phyloP scores from a whole-genome alignment of 2,113 vertebrate genomes.

The Cochlearius cochlearius region DNA sequence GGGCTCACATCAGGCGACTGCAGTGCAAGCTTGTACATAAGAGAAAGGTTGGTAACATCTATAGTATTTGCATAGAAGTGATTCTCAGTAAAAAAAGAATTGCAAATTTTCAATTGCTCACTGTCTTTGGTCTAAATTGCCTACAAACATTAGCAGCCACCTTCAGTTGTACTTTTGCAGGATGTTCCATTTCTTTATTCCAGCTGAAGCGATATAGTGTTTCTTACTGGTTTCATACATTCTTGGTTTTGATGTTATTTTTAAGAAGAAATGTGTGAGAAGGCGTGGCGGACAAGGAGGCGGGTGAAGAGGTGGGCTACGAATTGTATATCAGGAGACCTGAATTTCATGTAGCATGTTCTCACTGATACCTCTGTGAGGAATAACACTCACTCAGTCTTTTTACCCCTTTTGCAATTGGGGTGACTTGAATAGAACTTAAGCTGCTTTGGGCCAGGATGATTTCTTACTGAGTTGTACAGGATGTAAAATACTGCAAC shows the following conservation, averaged over 20 bases:
- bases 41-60: constrained; percentile 62
- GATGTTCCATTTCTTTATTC: neutral
- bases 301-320: neutral
- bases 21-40: constrained; percentile 78
- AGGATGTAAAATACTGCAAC: neutral
- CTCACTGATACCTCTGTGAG: neutral
- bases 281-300: neutral
- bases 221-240: neutral
- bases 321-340: neutral
- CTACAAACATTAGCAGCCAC: neutral
- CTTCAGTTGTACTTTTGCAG: neutral
- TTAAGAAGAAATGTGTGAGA: neutral
- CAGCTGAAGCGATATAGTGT: neutral
- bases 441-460: neutral
- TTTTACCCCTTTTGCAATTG: neutral
- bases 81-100: neutral
- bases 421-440: neutral
- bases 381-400: neutral
- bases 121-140: neutral
- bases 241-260: neutral
- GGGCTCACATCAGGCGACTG: constrained; percentile 72
- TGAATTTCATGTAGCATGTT: neutral
- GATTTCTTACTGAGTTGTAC: neutral
- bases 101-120: neutral
- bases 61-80: neutral